Evolutionary conservation across 2,888 invertebrate genomes (phyloP), one percentile per base, ranked within the genome.

Genomic region (Oegoconia quadripuncta): DNA sequence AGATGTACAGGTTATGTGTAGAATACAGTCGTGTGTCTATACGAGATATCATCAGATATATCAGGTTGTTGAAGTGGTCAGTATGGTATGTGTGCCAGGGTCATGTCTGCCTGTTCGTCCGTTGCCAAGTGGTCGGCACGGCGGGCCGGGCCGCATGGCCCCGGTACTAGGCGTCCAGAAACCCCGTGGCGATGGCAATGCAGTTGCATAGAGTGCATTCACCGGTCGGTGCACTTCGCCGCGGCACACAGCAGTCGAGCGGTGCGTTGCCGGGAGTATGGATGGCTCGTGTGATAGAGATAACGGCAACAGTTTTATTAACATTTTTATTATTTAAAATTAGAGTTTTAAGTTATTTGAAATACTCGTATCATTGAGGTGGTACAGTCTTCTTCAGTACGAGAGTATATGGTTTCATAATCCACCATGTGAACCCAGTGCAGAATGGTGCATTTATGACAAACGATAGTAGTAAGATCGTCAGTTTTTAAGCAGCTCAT

Each of bases 51-150:
- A 9, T 23, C n/a, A 30, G 28, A 9, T 36, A 38, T 37, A 40
- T 35, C 33, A 38, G 28, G 28, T 12, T 16, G 28, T 14, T 16
- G n/a, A 37, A 52, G 54, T 62, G 65, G 63, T 64, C 61, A 64
- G 50, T 42, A 11, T 30, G 38, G 47, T 54, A 65, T 61, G 51
- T 64, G 55, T 62, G 66, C 64, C 41, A 46, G 15, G 26, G 35
- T 22, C 33, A 44, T 56, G 63, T 59, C 51, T 65, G 64, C 64
- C 60, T 54, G 70, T 62, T 46, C 58, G 65, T 59, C 52, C 26
- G 26, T 86, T 86, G 86, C 79, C 84, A 86, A 83, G 82, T 82
- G 83, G 79, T 64, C 77, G 57, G 72, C 66, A 66, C 64, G 59
- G 64, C 70, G 72, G 71, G 74, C 67, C 68, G 59, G 55, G 55